Base-by-base conservation (phyloP, 1,140 invertebrate species). In the Bombus difficillimus region DNA sequence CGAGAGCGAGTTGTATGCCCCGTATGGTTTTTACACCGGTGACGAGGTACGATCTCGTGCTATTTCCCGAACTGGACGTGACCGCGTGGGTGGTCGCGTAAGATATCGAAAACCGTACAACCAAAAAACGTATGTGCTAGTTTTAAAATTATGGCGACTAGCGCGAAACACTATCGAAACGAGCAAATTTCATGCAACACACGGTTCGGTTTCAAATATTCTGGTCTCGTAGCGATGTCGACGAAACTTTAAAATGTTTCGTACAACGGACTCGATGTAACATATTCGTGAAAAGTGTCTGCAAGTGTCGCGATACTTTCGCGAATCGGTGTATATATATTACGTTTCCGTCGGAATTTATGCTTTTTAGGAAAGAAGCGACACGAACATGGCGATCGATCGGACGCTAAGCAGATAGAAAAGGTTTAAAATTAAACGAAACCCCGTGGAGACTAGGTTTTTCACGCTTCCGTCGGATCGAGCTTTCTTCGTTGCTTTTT, bases 1-100 rank as follows among this genome's bases (percentile, higher is more conserved):
- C 22, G 97, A 98, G 93, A 97, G 96, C 78, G 97, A 98, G 92
- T 97, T 98, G 85, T 98, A 98, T 91, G 96, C 97, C 18, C 97
- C 97, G 9, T 97, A 97, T 92, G 97, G 97, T 89, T 97, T 97
- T 93, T 97, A 97, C 91, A 92, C 93, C 79, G 93, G 93, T 78
- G 94, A 95, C 85, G 94, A 95, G 93, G 95, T 95, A 89, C 79
- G 72, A 62, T 37, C 8, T 6, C 18, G 43, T 32, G 3, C 5
- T 39, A 34, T 39, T 79, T 69, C 15, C 47, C 37, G 28, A 12
- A 15, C 10, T 34, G 43, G 47, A 57, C 22, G 32, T 69, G 12
- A 69, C 78, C 6, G 43, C 32, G 59, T 75, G 28, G 25, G 13
- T 13, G n/a, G 59, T 32, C 15, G 4, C 25, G 3, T 6, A n/a